phyloP scores from a whole-genome alignment of 2,113 vertebrate genomes.

The Pionites leucogaster region DNA sequence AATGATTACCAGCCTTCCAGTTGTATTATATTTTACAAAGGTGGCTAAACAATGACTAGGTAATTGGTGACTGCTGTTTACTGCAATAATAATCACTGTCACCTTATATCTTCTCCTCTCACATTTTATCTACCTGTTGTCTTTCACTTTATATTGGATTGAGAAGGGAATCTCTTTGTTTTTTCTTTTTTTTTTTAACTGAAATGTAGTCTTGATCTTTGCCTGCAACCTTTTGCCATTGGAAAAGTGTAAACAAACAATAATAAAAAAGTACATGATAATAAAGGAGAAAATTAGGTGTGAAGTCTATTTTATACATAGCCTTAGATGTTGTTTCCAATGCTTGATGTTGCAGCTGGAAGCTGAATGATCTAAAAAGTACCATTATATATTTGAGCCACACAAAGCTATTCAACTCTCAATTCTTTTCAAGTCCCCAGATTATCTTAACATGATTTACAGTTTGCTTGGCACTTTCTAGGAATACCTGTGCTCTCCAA shows the following conservation, averaged over 20 bases:
- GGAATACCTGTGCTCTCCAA: background rate
- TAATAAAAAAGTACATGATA: background rate
- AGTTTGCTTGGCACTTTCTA: background rate
- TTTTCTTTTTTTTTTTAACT: background rate
- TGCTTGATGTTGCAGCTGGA: background rate
- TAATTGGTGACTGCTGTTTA: constrained; percentile 11
- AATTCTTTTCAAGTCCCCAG: background rate
- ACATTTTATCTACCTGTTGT: background rate
- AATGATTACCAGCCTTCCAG: background rate
- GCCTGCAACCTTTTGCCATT: background rate
- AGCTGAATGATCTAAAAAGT: background rate
- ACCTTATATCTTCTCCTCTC: background rate
- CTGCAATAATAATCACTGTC: background rate
- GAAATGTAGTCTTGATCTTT: background rate
- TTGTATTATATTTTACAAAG: background rate
- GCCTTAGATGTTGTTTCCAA: background rate
- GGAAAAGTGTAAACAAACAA: background rate
- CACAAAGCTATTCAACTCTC: background rate
- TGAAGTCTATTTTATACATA: background rate
- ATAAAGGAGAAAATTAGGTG: background rate
- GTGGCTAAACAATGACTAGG: background rate
- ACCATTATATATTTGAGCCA: background rate
- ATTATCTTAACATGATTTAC: constrained; percentile 17
- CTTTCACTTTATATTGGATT: background rate
- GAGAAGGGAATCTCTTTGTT: background rate